These are phyloP conservation scores for Benitochromis conjunctus DNA, from an alignment of 2,113 vertebrate species.

Conservation along the genomic window DNA sequence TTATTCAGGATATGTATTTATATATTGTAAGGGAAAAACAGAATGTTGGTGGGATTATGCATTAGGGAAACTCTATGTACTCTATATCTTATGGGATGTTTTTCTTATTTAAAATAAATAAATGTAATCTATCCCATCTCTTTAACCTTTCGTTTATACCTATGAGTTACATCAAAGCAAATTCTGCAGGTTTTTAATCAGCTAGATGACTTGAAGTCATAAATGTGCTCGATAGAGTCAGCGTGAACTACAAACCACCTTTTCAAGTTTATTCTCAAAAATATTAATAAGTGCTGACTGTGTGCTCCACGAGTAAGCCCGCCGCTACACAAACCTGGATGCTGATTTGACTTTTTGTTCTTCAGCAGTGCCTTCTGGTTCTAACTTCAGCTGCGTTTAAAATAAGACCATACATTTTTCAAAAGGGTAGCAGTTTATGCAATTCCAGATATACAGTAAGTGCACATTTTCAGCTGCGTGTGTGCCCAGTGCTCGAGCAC, in stretches of 20 bases:
- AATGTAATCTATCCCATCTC: not conserved
- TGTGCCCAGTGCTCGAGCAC: not conserved
- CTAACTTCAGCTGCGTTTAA: not conserved
- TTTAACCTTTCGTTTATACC: not conserved
- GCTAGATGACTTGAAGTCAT: not conserved
- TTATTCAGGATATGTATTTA: not conserved
- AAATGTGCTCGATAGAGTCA: not conserved
- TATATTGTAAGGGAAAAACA: not conserved
- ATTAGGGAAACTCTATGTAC: not conserved
- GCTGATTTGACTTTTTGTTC: not conserved
- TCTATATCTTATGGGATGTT: not conserved
- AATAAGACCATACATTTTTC: not conserved
- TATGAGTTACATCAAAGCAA: not conserved
- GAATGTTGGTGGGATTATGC: not conserved
- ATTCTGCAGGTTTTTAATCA: not conserved
- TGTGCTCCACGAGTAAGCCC: not conserved
- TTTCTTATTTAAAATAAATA: not conserved
- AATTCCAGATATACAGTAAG: not conserved
- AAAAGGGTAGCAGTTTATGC: not conserved
- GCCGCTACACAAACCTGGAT: not conserved
- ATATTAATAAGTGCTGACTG: not conserved
- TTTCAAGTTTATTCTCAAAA: not conserved
- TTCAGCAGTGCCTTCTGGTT: not conserved
- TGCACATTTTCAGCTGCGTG: not conserved
- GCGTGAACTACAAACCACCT: not conserved